Evolutionary conservation across 2,888 invertebrate species (phyloP).

Genomic region (Bimastos eiseni): DNA sequence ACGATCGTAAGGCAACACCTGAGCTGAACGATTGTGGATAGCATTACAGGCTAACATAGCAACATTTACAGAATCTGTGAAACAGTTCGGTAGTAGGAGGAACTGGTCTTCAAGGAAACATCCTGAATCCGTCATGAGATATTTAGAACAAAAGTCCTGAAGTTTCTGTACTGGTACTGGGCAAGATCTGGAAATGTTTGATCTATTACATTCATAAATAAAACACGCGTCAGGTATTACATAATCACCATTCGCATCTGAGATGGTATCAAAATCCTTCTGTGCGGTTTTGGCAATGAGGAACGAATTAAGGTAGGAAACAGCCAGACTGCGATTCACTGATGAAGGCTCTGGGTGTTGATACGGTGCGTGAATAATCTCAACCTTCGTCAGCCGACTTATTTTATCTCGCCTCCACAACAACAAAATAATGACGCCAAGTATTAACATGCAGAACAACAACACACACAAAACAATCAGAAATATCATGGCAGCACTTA

Average conservation of each 20-base stretch:
- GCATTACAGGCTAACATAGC: conserved; percentile 35
- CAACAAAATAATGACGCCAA: neutral
- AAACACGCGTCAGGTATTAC: neutral
- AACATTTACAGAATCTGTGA: conserved; percentile 30
- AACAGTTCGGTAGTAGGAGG: conserved; percentile 25
- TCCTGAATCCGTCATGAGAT: neutral
- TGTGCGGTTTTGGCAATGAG: neutral
- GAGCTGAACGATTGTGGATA: conserved; percentile 35
- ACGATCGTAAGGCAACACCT: conserved; percentile 42
- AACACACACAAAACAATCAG: conserved; percentile 18
- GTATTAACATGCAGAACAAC: neutral
- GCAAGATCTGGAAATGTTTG: neutral
- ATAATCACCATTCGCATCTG: neutral
- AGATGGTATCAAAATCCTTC: conserved; percentile 9
- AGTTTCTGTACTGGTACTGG: conserved; percentile 16
- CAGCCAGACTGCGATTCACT: neutral
- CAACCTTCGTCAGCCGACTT: neutral
- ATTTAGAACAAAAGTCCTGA: neutral
- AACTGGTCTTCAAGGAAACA: conserved; percentile 26
- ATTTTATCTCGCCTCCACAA: neutral
- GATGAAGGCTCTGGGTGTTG: neutral
- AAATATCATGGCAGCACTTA: neutral
- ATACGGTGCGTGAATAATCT: neutral
- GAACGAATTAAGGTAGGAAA: neutral
- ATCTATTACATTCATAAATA: neutral